phyloP scores from a whole-genome alignment of 2,797 vertebrate genomes.

The Pogonophryne albipinna region DNA sequence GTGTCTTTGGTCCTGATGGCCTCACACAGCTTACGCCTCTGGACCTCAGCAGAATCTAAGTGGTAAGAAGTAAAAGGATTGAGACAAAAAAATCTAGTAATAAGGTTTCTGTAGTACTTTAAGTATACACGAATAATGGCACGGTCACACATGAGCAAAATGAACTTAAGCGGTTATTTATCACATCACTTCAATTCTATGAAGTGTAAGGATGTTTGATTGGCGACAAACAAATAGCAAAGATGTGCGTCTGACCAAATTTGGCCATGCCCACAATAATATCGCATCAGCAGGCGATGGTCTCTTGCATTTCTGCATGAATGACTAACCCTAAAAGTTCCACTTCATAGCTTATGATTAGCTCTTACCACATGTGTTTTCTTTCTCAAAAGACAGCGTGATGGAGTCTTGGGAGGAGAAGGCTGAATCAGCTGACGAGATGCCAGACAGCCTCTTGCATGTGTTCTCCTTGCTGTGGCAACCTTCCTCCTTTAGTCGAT shows the following conservation, averaged over 20 bases:
- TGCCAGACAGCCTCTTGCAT: conserved; percentile 93
- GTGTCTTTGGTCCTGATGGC: conserved; percentile 93
- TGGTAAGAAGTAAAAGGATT: neutral
- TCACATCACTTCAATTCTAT: no score
- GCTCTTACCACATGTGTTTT: conserved; percentile 88
- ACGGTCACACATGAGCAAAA: no score
- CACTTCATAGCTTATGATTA: neutral
- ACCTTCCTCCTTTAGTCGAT: conserved; percentile 90
- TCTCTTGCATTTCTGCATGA: no score
- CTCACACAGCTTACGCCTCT: conserved; percentile 94
- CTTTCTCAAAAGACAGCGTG: conserved; percentile 94
- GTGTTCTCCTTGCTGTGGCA: conserved; percentile 90
- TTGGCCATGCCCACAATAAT: no score
- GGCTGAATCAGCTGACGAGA: conserved; percentile 97
- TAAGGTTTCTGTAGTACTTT: neutral
- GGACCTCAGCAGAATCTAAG: conserved; percentile 92
- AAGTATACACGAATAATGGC: neutral
- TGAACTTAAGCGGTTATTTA: no score
- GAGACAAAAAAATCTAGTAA: neutral
- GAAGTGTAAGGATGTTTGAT: no score
- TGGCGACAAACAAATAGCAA: no score
- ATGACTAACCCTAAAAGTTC: neutral
- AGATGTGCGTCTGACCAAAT: no score
- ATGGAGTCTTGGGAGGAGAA: conserved; percentile 98
- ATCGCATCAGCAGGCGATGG: no score